Conservation (phyloP, 2,797 vertebrate species). For the Sebastes diploproa region DNA sequence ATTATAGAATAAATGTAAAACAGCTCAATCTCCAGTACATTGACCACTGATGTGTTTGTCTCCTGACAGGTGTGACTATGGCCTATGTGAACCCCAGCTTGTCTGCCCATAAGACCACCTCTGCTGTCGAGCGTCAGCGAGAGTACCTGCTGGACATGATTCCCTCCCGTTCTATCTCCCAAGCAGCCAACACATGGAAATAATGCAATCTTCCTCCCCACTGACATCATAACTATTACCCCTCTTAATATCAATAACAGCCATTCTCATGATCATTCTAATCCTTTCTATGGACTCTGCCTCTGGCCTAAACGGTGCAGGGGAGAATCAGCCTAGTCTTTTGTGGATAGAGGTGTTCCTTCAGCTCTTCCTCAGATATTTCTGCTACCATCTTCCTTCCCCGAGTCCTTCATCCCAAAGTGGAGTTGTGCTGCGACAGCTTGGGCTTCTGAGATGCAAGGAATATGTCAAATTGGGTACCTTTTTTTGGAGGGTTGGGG, state of each 20-base stretch:
- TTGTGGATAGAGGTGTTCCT: constrained; percentile 32
- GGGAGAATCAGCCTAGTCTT: constrained; percentile 47
- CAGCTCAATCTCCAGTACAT: not conserved
- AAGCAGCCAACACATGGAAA: constrained; percentile 97
- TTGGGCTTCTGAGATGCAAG: constrained; percentile 45
- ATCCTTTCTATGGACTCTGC: constrained; percentile 67
- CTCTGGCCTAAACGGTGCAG: constrained; percentile 54
- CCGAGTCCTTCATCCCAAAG: constrained; percentile 45
- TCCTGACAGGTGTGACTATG: constrained; percentile 88
- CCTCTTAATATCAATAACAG: constrained; percentile 78
- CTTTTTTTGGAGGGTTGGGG: constrained; percentile 33
- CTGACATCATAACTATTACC: constrained; percentile 56
- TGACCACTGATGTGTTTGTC: constrained; percentile 28
- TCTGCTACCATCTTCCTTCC: constrained; percentile 46
- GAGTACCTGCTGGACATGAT: constrained; percentile 99
- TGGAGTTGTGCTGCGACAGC: constrained; percentile 46
- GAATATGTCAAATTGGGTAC: constrained; percentile 54
- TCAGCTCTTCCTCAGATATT: constrained; percentile 44
- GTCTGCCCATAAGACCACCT: constrained; percentile 91
- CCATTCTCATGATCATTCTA: constrained; percentile 75
- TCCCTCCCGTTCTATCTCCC: constrained; percentile 96
- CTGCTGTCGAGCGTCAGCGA: constrained; percentile 95
- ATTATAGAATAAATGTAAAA: not conserved
- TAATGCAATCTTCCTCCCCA: constrained; percentile 75
- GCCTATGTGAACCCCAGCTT: constrained; percentile 93